Conservation (phyloP, 2,113 vertebrate species). For the Erythrocercus mccallii region DNA sequence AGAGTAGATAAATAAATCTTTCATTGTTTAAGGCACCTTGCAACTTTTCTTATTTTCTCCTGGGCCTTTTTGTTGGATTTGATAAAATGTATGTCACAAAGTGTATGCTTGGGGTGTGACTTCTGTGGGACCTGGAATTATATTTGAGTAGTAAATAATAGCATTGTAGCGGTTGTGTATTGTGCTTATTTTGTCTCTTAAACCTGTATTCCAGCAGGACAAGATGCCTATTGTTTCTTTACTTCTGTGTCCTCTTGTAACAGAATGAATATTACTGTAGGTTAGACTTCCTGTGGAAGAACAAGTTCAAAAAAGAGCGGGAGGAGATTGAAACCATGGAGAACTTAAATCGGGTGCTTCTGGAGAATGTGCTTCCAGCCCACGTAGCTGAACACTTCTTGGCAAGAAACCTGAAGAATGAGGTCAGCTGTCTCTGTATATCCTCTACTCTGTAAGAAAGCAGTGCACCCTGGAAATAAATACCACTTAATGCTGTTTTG, state of each 20-base stretch:
- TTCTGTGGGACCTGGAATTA: neutral
- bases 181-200: conserved; percentile 69
- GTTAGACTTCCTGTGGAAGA: conserved; percentile 99
- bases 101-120: neutral
- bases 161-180: neutral
- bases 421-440: conserved; percentile 76
- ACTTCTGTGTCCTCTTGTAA: conserved; percentile 99
- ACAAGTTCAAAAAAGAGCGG: conserved; percentile 99
- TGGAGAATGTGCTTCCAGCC: conserved; percentile 95
- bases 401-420: conserved; percentile 95
- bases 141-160: neutral
- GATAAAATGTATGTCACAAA: neutral
- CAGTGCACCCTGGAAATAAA: neutral
- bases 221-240: conserved; percentile 91
- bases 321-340: conserved; percentile 99
- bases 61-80: neutral
- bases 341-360: conserved; percentile 92
- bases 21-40: neutral
- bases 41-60: neutral
- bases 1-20: neutral
- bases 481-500: neutral
- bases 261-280: conserved; percentile 99
- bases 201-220: conserved; percentile 75
- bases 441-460: neutral
- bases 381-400: conserved; percentile 98